Conservation (phyloP, 2,797 vertebrate species). For the Allobates femoralis region DNA sequence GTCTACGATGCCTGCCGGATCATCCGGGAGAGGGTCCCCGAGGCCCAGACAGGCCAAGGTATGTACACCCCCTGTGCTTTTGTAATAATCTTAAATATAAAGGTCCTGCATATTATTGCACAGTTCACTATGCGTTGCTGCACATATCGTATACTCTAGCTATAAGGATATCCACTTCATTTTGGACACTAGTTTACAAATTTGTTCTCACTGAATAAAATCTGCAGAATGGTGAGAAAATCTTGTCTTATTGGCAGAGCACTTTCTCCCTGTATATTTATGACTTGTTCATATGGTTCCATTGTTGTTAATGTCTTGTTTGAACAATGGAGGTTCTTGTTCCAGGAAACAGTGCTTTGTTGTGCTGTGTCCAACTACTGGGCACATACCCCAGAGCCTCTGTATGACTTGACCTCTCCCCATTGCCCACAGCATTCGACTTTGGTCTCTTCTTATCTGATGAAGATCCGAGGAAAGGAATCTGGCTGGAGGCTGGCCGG, state of each 20-base stretch:
- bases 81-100: neutral
- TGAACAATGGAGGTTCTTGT: slow-evolving; percentile 40
- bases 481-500: slow-evolving; percentile 97
- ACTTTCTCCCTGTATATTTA: neutral
- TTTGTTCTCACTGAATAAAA: neutral
- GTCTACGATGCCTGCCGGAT: slow-evolving; percentile 96
- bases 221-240: neutral
- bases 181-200: neutral
- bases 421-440: slow-evolving; percentile 86
- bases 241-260: neutral
- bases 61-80: neutral
- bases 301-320: slow-evolving; percentile 12
- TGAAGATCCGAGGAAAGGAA: slow-evolving; percentile 97
- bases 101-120: neutral
- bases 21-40: slow-evolving; percentile 93
- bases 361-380: slow-evolving; percentile 29
- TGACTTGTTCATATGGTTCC: slow-evolving; percentile 35
- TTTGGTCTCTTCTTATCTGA: slow-evolving; percentile 97
- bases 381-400: slow-evolving; percentile 18
- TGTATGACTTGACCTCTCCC: slow-evolving; percentile 46
- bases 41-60: slow-evolving; percentile 97
- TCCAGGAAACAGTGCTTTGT: slow-evolving; percentile 51
- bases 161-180: neutral
- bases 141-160: neutral
- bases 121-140: neutral